Percentiles rank a stretch among this genome's conserved stretches.
Evolutionary conservation across 1,140 invertebrate genomes (phyloP).

Genomic region (Zelostemma sp.): DNA sequence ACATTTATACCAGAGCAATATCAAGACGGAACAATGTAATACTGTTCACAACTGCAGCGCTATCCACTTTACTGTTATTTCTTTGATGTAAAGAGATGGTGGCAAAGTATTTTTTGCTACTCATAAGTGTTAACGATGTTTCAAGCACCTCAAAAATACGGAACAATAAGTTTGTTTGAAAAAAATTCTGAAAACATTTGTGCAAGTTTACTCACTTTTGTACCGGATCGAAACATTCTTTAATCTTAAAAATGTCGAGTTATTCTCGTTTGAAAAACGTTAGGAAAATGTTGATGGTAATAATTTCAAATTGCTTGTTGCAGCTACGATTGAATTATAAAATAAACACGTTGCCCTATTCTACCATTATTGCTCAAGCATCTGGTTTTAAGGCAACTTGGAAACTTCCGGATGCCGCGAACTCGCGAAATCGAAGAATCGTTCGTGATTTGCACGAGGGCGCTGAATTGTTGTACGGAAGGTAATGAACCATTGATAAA

Average conservation of each 20-base stretch:
- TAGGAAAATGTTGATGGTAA: not conserved
- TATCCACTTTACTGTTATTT: slow-evolving; percentile 45
- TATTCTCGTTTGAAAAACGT: not conserved
- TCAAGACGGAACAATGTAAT: slow-evolving; percentile 52
- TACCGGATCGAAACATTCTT: too few species aligned
- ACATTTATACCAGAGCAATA: slow-evolving; percentile 52
- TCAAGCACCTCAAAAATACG: slow-evolving; percentile 1
- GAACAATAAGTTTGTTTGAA: too few species aligned
- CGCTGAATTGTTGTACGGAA: slow-evolving; percentile 58
- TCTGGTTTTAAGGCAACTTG: slow-evolving; percentile 64
- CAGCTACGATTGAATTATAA: slow-evolving; percentile 68
- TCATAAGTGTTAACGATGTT: slow-evolving; percentile 20
- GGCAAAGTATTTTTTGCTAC: slow-evolving; percentile 21
- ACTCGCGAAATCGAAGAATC: slow-evolving; percentile 39
- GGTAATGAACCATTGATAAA: slow-evolving; percentile 65
- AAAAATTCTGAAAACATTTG: not conserved
- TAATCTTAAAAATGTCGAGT: not conserved
- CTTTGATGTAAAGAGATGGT: slow-evolving; percentile 21
- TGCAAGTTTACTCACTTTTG: too few species aligned
- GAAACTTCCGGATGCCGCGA: slow-evolving; percentile 56
- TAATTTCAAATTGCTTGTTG: slow-evolving; percentile 29
- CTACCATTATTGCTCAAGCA: slow-evolving; percentile 62
- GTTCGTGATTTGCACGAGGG: slow-evolving; percentile 53
- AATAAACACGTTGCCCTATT: slow-evolving; percentile 49
- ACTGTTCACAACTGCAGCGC: slow-evolving; percentile 50